Evolutionary conservation across 2,113 vertebrate genomes (phyloP).

Genomic region (Turnix velox): DNA sequence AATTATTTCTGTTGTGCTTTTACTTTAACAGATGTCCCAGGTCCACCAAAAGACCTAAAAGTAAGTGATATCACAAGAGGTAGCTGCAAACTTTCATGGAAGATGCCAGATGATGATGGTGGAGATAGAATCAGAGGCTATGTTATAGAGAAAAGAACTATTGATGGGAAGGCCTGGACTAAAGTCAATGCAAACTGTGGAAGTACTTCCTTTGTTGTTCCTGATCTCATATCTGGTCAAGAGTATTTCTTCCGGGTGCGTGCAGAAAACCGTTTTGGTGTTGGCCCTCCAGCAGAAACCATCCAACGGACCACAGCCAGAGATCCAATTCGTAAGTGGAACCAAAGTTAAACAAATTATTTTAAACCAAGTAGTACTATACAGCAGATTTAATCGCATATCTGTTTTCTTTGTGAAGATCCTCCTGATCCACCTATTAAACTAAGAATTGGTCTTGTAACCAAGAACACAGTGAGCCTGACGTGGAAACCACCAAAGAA

Average conservation of each 20-base stretch:
- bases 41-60: conserved; percentile 90
- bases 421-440: conserved; percentile 95
- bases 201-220: conserved; percentile 85
- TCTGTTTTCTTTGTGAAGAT: conserved; percentile 74
- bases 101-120: conserved; percentile 90
- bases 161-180: conserved; percentile 94
- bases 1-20: not conserved
- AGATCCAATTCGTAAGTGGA: conserved; percentile 91
- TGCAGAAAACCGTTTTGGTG: conserved; percentile 92
- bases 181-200: conserved; percentile 90
- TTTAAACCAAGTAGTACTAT: not conserved
- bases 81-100: conserved; percentile 93
- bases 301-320: conserved; percentile 82
- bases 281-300: conserved; percentile 82
- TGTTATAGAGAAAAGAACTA: conserved; percentile 91
- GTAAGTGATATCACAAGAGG: conserved; percentile 91
- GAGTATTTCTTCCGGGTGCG: conserved; percentile 93
- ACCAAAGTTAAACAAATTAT: not conserved
- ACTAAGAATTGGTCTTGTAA: conserved; percentile 86
- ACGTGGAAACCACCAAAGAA: conserved; percentile 95
- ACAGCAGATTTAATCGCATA: not conserved
- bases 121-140: conserved; percentile 95
- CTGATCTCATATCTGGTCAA: conserved; percentile 88
- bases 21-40: conserved; percentile 84
- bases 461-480: conserved; percentile 85